Evolutionary conservation across 2,113 vertebrate species (phyloP).

Genomic region (Phoenicopterus ruber): DNA sequence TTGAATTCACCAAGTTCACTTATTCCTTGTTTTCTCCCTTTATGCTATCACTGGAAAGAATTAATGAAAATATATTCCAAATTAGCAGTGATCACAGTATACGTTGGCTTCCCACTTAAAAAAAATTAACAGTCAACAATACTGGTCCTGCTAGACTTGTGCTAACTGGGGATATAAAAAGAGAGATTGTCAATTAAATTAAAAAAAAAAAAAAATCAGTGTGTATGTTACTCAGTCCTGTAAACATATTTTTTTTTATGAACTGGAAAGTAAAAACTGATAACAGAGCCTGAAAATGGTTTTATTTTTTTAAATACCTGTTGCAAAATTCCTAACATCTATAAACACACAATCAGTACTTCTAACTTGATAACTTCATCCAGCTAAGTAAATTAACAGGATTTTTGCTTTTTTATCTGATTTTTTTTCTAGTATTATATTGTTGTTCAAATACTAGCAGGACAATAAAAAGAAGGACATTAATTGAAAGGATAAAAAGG

Average conservation of each 20-base stretch:
- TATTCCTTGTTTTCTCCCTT: constrained; percentile 19
- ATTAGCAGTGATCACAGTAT: constrained; percentile 22
- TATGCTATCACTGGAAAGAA: constrained; percentile 35
- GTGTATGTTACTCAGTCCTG: constrained; percentile 9
- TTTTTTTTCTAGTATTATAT: not conserved
- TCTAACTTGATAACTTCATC: not conserved
- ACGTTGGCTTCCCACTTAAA: constrained; percentile 22
- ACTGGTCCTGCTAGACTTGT: constrained; percentile 34
- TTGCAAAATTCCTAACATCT: constrained; percentile 1
- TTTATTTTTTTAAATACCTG: constrained; percentile 52
- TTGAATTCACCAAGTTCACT: constrained; percentile 22
- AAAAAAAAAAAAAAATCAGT: not conserved
- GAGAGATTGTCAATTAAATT: not conserved
- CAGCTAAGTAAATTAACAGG: not conserved
- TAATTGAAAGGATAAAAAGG: not conserved
- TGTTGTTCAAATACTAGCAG: not conserved
- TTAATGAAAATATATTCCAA: constrained; percentile 46
- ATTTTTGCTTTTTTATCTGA: not conserved
- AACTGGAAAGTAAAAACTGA: constrained; percentile 44
- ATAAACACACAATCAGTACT: constrained; percentile 22
- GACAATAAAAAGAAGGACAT: not conserved
- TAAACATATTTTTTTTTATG: not conserved
- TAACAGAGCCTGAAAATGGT: constrained; percentile 14
- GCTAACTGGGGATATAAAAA: constrained; percentile 29
- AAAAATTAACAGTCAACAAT: constrained; percentile 33